phyloP scores from a whole-genome alignment of 2,888 invertebrate species.

The Dione juno region DNA sequence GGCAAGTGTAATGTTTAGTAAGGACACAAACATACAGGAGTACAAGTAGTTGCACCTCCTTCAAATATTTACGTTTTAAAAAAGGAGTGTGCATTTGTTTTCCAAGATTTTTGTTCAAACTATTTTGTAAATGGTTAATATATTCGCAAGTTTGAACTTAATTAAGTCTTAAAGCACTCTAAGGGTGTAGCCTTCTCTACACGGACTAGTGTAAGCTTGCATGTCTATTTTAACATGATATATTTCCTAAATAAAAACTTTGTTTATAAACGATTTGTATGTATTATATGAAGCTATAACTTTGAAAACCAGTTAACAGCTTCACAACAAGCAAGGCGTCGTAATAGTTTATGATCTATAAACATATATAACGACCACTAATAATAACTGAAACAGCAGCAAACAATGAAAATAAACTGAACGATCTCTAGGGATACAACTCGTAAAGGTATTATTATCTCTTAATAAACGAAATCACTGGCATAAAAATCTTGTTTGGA shows the following conservation, averaged over 20 bases:
- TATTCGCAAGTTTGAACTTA: too few relatives aligned
- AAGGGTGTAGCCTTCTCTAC: too few relatives aligned
- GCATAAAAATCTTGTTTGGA: slow-evolving; percentile 74
- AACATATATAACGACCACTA: slow-evolving; percentile 80
- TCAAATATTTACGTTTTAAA: too few relatives aligned
- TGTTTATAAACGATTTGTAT: slow-evolving; percentile 75
- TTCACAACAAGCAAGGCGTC: slow-evolving; percentile 76
- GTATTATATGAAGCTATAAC: slow-evolving; percentile 74
- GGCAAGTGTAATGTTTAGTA: too few relatives aligned
- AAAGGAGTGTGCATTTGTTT: too few relatives aligned
- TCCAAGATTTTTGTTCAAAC: too few relatives aligned
- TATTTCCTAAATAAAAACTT: slow-evolving; percentile 42
- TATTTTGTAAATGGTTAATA: too few relatives aligned
- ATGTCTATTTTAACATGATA: neutral
- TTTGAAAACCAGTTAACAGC: slow-evolving; percentile 74
- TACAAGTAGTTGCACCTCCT: too few relatives aligned
- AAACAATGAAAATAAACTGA: slow-evolving; percentile 78
- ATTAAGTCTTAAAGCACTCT: too few relatives aligned
- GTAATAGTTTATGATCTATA: slow-evolving; percentile 79
- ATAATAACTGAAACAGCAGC: slow-evolving; percentile 81
- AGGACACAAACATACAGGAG: too few relatives aligned
- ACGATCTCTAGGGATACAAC: slow-evolving; percentile 67
- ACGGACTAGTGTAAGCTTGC: too few relatives aligned
- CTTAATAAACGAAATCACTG: slow-evolving; percentile 77
- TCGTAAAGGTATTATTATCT: slow-evolving; percentile 82